phyloP scores from a whole-genome alignment of 2,113 vertebrate genomes.

The Orycteropus afer region DNA sequence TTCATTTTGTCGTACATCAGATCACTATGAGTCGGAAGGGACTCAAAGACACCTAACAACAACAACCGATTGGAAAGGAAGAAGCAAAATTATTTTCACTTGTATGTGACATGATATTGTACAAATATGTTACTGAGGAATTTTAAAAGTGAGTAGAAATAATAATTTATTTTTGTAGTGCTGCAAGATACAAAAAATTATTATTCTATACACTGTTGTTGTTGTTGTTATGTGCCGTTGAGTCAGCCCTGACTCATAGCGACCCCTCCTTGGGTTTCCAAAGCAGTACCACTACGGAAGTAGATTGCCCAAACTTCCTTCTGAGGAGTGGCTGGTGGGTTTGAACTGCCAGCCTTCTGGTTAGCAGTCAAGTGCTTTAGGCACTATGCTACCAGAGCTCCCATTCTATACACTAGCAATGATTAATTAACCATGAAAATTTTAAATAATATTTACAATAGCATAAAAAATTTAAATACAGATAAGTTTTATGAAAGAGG shows the following conservation, averaged over 20 bases:
- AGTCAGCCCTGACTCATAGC: too few relatives aligned
- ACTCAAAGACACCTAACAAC: too few relatives aligned
- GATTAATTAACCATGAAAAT: not conserved
- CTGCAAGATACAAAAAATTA: not conserved
- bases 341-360: too few relatives aligned
- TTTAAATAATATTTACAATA: not conserved
- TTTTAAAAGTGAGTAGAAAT: conserved; percentile 17
- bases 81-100: not conserved
- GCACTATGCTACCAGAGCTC: too few relatives aligned
- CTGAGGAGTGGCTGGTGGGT: too few relatives aligned
- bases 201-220: not conserved
- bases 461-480: conserved; percentile 10
- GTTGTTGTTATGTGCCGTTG: too few relatives aligned
- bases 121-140: not conserved
- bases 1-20: too few relatives aligned
- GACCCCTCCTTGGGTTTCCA: too few relatives aligned
- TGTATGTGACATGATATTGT: not conserved
- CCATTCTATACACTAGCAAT: not conserved
- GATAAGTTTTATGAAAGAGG: conserved; percentile 11
- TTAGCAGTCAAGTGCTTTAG: too few relatives aligned
- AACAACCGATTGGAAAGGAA: not conserved
- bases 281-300: too few relatives aligned
- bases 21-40: too few relatives aligned
- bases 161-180: conserved; percentile 6
- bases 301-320: too few relatives aligned